Evolutionary conservation across 1,140 invertebrate genomes (phyloP).

Genomic region (Coptotermes formosanus): DNA sequence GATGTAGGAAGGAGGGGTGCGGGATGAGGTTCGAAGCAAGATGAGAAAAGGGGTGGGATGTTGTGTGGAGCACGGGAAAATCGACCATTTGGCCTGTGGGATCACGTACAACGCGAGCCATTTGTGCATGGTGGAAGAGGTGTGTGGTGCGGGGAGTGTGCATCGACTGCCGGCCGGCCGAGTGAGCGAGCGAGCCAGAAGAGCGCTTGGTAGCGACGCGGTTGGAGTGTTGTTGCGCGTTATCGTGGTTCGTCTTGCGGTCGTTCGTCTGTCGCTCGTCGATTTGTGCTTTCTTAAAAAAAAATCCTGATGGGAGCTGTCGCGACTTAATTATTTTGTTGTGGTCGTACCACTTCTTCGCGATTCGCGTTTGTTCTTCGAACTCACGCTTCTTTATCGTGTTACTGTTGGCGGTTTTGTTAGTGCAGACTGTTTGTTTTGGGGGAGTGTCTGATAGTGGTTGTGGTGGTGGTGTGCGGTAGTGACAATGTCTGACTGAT

Average conservation of each 20-base stretch:
- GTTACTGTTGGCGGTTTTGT: not conserved
- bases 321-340: not conserved
- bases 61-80: constrained; percentile 33
- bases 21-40: constrained; percentile 20
- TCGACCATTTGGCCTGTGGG: constrained; percentile 34
- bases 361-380: not conserved
- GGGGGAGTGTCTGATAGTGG: constrained; percentile 17
- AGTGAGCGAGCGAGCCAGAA: constrained; percentile 35
- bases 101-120: constrained; percentile 6
- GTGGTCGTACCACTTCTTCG: not conserved
- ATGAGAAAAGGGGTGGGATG: constrained; percentile 14
- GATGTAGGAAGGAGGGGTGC: constrained; percentile 31
- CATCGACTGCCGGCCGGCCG: constrained; percentile 29
- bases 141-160: constrained; percentile 39
- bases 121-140: constrained; percentile 33
- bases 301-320: not conserved
- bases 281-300: not conserved
- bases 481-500: constrained; percentile 23
- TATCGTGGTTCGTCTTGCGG: not conserved
- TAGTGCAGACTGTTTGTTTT: constrained; percentile 10
- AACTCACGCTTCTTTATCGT: not conserved
- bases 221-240: not conserved
- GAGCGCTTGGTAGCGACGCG: constrained; percentile 33
- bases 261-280: not conserved
- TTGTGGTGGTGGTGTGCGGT: not conserved